Base-by-base conservation (phyloP, 2,113 vertebrate genomes). In the Oreochromis niloticus region DNA sequence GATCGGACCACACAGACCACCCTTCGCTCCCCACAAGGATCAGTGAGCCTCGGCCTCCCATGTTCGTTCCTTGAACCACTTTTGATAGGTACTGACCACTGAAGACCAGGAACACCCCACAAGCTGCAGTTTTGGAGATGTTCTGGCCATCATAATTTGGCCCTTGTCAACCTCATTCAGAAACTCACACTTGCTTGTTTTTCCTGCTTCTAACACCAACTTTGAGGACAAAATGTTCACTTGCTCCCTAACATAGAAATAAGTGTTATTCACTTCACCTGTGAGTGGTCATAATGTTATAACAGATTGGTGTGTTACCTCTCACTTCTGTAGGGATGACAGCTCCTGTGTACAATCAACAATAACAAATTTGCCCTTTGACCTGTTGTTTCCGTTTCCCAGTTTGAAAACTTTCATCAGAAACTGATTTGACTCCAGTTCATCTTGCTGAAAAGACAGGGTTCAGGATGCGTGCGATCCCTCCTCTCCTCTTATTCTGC, bases 401-500 rank as follows among this genome's bases (percentile, higher is more conserved):
- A 52, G 34, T 9, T 34, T 48, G 71, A 54, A 78, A 43, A 82
- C 63, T 68, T 59, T 87, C 12, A 81, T 52, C 46, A 6, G 3
- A 86, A 89, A 80, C 78, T 81, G 56, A 50, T 90, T 93, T 84
- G 86, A 16, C 80, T 89, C 56, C 54, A 88, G 85, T 48, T 73
- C 50, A 48, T 83, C 57, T 73, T 19, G 54, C 13, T 41, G 50
- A 80, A 89, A 80, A 84, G 84, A 86, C n/a, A 85, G 82, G 22
- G 32, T 50, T 78, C 89, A 95, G 27, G 41, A 96, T 96, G 95
- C 94, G 19, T 43, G 11, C 80, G 52, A 88, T 36, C 89, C 91
- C 75, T 88, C 93, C 91, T 43, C 92, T 96, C 95, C 91, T 97
- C 95, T 91, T 91, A 2, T 93, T 94, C 87, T 41, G 96, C 82